Percentiles rank a stretch among this genome's conserved stretches.
These are phyloP conservation scores for Ramphastos sulfuratus DNA, from an alignment of 2,113 vertebrate species.

Conservation along the genomic window DNA sequence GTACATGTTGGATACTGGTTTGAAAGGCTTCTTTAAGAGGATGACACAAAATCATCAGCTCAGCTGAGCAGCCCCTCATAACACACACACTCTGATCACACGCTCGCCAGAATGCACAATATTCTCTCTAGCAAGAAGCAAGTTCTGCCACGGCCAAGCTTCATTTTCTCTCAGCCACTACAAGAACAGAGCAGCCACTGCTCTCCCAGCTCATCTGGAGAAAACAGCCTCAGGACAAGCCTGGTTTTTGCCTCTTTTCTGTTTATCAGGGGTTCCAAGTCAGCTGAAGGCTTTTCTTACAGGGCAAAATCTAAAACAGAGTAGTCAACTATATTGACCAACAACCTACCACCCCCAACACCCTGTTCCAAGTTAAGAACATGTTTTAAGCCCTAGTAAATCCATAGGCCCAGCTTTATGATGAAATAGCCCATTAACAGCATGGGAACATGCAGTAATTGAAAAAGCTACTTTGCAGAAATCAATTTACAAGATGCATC, in stretches of 20 bases:
- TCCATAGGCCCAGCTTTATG: rapidly evolving
- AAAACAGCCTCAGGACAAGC: not conserved
- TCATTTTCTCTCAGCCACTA: not conserved
- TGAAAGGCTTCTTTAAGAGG: not conserved
- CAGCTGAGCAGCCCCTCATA: not conserved
- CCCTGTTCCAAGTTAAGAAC: not conserved
- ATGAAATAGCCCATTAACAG: not conserved
- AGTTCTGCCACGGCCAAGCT: not conserved
- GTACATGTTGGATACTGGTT: not conserved
- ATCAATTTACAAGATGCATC: not conserved
- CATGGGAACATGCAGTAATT: rapidly evolving
- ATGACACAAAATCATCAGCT: not conserved
- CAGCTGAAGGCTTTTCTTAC: not conserved
- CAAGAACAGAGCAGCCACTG: not conserved
- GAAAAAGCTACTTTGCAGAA: not conserved
- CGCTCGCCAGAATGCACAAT: not conserved
- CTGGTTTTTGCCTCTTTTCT: not conserved
- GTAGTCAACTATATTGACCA: not conserved
- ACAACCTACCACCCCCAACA: not conserved
- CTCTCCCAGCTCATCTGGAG: not conserved
- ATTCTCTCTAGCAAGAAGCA: not conserved
- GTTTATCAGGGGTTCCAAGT: not conserved
- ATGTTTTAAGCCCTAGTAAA: not conserved
- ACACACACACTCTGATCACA: not conserved
- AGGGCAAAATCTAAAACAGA: not conserved